These are phyloP conservation scores for Drosophila mauritiana DNA, from an alignment of 1,140 invertebrate genomes.

Conservation along the genomic window DNA sequence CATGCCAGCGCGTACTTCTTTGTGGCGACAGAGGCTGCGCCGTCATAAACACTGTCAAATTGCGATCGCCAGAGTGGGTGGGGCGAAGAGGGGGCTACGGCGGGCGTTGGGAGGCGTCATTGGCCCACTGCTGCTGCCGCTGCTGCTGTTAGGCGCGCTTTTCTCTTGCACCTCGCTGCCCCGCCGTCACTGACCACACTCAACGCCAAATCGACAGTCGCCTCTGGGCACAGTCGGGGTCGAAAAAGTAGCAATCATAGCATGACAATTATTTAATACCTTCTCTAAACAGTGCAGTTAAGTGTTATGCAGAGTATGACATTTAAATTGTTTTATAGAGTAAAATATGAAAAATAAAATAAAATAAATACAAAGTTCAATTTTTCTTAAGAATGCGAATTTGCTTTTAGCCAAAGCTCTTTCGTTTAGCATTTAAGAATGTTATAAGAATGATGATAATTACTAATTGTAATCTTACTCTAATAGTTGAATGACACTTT, in stretches of 20 bases:
- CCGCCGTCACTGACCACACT: slow-evolving; percentile 70
- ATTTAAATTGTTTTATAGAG: no score
- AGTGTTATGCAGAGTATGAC: no score
- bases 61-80: slow-evolving; percentile 26
- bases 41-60: slow-evolving; percentile 50
- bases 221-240: slow-evolving; percentile 13
- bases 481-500: no score
- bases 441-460: no score
- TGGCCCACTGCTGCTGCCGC: slow-evolving; percentile 22
- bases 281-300: not conserved
- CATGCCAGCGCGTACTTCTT: slow-evolving; percentile 46
- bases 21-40: slow-evolving; percentile 40
- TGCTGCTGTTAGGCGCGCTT: slow-evolving; percentile 9
- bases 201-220: slow-evolving; percentile 63
- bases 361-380: no score
- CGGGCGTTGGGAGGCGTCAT: slow-evolving; percentile 14
- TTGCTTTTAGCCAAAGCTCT: no score
- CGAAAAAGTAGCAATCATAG: not conserved
- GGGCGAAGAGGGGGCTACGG: not conserved
- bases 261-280: not conserved
- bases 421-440: no score
- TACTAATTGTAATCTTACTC: no score
- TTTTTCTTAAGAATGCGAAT: no score
- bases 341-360: no score
- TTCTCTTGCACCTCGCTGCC: slow-evolving; percentile 51